Evolutionary conservation across 1,140 invertebrate species (phyloP).

Genomic region (Lanistes nyassanus): DNA sequence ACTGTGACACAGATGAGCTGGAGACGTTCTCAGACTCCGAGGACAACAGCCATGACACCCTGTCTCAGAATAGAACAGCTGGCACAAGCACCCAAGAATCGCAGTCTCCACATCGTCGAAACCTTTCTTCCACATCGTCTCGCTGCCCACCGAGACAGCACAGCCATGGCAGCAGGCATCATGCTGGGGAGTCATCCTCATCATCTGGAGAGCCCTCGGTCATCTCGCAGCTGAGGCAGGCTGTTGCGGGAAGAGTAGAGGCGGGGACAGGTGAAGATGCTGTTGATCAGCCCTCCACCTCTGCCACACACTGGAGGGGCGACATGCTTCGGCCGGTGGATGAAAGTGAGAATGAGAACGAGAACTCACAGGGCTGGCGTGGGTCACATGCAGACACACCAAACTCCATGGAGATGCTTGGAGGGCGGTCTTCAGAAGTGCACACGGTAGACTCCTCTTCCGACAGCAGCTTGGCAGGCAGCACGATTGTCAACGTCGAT

Average conservation of each 20-base stretch:
- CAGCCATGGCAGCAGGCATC: background rate
- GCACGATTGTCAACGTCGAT: background rate
- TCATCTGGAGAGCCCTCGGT: background rate
- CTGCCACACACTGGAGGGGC: conserved; percentile 1
- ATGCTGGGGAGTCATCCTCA: background rate
- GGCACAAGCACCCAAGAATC: background rate
- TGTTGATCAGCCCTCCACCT: conserved; percentile 11
- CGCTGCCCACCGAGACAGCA: background rate
- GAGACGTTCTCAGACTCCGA: conserved; percentile 66
- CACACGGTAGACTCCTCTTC: conserved; percentile 21
- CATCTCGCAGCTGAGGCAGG: too few relatives aligned
- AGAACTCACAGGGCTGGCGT: conserved; percentile 12
- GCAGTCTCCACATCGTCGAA: background rate
- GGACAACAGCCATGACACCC: conserved; percentile 33
- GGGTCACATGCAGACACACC: conserved; percentile 17
- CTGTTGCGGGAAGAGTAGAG: too few relatives aligned
- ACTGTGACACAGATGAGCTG: conserved; percentile 56
- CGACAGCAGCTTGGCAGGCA: conserved; percentile 2
- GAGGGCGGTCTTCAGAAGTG: conserved; percentile 8
- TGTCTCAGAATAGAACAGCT: background rate
- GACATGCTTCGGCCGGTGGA: background rate
- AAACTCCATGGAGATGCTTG: conserved; percentile 19
- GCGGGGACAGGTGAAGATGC: too few relatives aligned
- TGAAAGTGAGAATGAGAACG: conserved; percentile 18
- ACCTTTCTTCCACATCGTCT: background rate